Evolutionary conservation across 1,140 invertebrate genomes (phyloP), one percentile per base, ranked within the genome.

Genomic region (Copidosoma floridanum): DNA sequence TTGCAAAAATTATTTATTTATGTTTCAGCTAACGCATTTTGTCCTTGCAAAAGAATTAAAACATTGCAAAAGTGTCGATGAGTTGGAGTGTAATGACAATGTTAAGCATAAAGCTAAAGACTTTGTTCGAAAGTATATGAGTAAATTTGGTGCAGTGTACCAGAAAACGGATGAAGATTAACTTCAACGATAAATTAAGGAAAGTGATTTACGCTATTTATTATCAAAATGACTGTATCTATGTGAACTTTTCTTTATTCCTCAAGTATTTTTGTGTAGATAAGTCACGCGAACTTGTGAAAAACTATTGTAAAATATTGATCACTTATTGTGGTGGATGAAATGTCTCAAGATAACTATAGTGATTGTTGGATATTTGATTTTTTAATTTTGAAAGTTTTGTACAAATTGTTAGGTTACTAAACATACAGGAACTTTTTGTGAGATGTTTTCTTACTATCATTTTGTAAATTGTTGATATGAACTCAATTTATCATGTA

Each of bases 21-120:
- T 61, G 52, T 84, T 86, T 44, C 83, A 97, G 95, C 81, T 98
- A 21, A 98, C 95, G 1, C 94, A 97, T 79, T 94, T 95, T 78
- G 93, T 99, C n/a, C 89, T 97, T 85, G 85, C 93, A 44, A 98
- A 99, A 82, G 95, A 98, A 78, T 78, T 96, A 71, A 95, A 95
- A 71, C 94, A 97, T 71, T 94, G 94, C 70, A 88, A 89, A 55
- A 88, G 87, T 53, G 89, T 93, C 0, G 92, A 95, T 68, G 90
- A 94, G 66, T 74, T 97, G 29, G 86, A 91, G 64, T 92, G 94
- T 65, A 95, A 92, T 62, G 94, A 97, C 56, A 95, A 92, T 62
- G 95, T 98, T 0, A 92, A 92, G 65, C 86, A 90, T 61, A 98
- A 98, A 81, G 92, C 94, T 2, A 92, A 90, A 75, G 95, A 96